These are phyloP conservation scores for Drepana arcuata DNA, from an alignment of 1,140 invertebrate species.

Conservation along the genomic window DNA sequence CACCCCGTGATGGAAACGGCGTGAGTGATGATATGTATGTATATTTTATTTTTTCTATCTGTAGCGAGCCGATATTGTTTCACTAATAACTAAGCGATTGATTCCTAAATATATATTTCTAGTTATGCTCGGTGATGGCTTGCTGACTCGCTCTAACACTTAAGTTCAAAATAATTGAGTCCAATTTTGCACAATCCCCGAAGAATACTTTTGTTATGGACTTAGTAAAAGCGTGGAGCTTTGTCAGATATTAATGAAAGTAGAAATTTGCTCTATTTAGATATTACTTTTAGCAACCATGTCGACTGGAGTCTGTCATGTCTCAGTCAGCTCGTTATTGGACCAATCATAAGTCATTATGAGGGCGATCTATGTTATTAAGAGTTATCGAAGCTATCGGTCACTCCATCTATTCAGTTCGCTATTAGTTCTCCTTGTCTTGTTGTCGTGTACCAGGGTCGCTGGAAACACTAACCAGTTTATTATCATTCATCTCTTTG, in stretches of 20 bases:
- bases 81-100: background rate
- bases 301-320: too few species aligned
- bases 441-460: too few species aligned
- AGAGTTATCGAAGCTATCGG: too few species aligned
- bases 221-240: constrained; percentile 16
- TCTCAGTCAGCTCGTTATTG: background rate
- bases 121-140: too few species aligned
- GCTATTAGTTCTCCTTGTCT: too few species aligned
- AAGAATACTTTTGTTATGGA: constrained; percentile 2
- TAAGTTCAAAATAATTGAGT: constrained; percentile 17
- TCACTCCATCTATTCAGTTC: too few species aligned
- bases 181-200: constrained; percentile 13
- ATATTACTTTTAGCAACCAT: constrained; percentile 22
- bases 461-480: too few species aligned
- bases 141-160: constrained; percentile 1
- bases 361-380: too few species aligned
- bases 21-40: too few species aligned
- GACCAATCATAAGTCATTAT: constrained; percentile 4
- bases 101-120: too few species aligned
- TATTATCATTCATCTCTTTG: too few species aligned
- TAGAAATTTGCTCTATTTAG: constrained; percentile 21
- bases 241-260: constrained; percentile 33
- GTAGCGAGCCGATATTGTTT: constrained; percentile 6
- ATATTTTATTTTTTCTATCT: background rate
- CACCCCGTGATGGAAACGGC: too few species aligned